phyloP scores from a whole-genome alignment of 2,113 vertebrate species.

The Arothron firmamentum region DNA sequence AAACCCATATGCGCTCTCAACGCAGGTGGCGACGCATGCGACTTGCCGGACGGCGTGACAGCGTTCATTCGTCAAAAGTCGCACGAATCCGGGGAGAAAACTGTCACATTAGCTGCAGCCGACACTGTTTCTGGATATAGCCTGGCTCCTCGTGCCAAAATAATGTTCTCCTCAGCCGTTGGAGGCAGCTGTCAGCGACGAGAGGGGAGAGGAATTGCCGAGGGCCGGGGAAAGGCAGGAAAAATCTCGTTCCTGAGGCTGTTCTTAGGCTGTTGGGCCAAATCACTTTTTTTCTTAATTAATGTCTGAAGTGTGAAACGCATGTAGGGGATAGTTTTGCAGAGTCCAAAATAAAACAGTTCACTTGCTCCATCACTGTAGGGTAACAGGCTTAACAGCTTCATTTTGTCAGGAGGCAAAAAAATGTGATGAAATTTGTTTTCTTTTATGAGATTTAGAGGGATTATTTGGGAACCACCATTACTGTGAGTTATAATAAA shows the following conservation, averaged over 20 bases:
- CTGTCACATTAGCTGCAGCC: slow-evolving; percentile 61
- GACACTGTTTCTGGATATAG: slow-evolving; percentile 53
- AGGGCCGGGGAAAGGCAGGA: slow-evolving; percentile 27
- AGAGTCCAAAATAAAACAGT: slow-evolving; percentile 57
- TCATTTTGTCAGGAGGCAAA: slow-evolving; percentile 52
- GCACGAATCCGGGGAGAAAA: slow-evolving; percentile 52
- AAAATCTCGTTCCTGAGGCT: slow-evolving; percentile 56
- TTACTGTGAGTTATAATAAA: slow-evolving; percentile 46
- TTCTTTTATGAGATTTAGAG: slow-evolving; percentile 43
- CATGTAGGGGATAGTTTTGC: slow-evolving; percentile 42
- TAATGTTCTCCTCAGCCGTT: slow-evolving; percentile 46
- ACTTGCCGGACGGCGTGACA: slow-evolving; percentile 47
- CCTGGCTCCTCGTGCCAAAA: slow-evolving; percentile 36
- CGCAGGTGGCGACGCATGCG: slow-evolving; percentile 11
- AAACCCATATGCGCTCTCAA: slow-evolving; percentile 28
- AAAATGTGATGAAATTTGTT: slow-evolving; percentile 49
- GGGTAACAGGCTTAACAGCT: slow-evolving; percentile 55
- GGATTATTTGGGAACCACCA: slow-evolving; percentile 27
- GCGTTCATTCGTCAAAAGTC: slow-evolving; percentile 68
- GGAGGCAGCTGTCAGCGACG: slow-evolving; percentile 58
- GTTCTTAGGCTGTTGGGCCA: slow-evolving; percentile 30
- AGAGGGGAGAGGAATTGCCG: slow-evolving; percentile 42
- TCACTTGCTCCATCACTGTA: slow-evolving; percentile 58
- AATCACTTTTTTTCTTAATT: slow-evolving; percentile 70
- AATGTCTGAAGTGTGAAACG: slow-evolving; percentile 54